Conservation (phyloP, 2,888 invertebrate species). For the Lepidocyrtoides sp. region DNA sequence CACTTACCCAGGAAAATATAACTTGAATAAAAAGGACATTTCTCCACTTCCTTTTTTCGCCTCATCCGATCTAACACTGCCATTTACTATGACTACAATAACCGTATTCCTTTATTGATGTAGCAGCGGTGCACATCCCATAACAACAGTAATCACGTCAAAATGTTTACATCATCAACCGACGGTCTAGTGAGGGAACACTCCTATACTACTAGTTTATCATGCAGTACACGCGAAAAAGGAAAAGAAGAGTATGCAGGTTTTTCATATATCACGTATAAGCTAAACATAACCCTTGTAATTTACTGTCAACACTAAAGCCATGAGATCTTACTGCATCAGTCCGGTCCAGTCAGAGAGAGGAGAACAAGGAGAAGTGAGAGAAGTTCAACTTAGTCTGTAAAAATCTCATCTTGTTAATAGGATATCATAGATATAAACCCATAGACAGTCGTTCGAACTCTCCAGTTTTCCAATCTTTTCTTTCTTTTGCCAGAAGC, state of each 20-base stretch:
- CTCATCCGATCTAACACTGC: background rate
- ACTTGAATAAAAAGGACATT: conserved; percentile 38
- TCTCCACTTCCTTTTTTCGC: conserved; percentile 53
- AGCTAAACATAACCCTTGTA: too few relatives aligned
- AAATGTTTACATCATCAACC: conserved; percentile 68
- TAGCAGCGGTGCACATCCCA: conserved; percentile 1
- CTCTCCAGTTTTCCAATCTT: background rate
- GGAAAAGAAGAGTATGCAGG: background rate
- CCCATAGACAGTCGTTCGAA: too few relatives aligned
- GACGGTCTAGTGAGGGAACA: conserved; percentile 39
- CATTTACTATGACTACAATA: background rate
- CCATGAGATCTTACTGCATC: too few relatives aligned
- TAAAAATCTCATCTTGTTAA: conserved; percentile 66
- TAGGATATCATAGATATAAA: too few relatives aligned
- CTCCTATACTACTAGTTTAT: conserved; percentile 50
- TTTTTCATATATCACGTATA: conserved; percentile 20
- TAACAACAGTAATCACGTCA: conserved; percentile 74
- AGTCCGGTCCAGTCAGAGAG: too few relatives aligned
- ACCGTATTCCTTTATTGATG: background rate
- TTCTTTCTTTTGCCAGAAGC: conserved; percentile 6
- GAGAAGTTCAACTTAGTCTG: conserved; percentile 67
- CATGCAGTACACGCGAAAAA: conserved; percentile 65
- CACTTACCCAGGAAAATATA: conserved; percentile 7
- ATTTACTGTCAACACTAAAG: too few relatives aligned
- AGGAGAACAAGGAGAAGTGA: background rate